Conservation (phyloP, 2,888 invertebrate genomes). For the Oscheius sp. region DNA sequence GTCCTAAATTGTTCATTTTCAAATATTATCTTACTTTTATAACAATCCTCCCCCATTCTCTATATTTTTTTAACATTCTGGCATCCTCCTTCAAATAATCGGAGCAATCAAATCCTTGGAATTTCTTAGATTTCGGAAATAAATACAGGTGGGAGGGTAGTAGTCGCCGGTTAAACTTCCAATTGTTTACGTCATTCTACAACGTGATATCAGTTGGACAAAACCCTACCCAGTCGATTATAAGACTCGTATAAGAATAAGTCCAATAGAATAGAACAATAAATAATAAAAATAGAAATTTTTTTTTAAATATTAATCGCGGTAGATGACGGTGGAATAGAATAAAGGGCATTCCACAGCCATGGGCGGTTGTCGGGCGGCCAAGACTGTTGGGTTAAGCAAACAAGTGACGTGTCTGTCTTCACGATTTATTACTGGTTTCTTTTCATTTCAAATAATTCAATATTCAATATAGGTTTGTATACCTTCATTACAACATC, state of each 20-base stretch:
- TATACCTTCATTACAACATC: too few relatives aligned
- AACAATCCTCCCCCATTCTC: slow-evolving; percentile 14
- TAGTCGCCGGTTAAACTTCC: neutral
- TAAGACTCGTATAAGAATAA: slow-evolving; percentile 8
- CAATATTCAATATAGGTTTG: too few relatives aligned
- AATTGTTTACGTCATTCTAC: slow-evolving; percentile 13
- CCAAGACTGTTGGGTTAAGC: neutral
- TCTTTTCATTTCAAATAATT: neutral
- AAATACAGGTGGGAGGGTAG: neutral
- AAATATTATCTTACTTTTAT: slow-evolving; percentile 4
- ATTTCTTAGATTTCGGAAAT: slow-evolving; percentile 5
- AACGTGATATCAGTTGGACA: too few relatives aligned
- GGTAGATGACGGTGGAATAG: neutral
- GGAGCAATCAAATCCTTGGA: neutral
- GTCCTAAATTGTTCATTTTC: neutral
- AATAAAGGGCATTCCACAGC: neutral
- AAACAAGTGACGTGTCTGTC: neutral
- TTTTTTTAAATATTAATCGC: neutral
- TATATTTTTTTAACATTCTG: neutral
- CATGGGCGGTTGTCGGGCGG: neutral
- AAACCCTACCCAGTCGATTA: slow-evolving; percentile 29
- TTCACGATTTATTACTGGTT: neutral
- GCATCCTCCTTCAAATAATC: neutral
- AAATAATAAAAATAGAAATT: neutral
- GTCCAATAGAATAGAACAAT: neutral